These are phyloP conservation scores for Maccullochella peelii DNA, from an alignment of 2,113 vertebrate genomes.

Conservation along the genomic window DNA sequence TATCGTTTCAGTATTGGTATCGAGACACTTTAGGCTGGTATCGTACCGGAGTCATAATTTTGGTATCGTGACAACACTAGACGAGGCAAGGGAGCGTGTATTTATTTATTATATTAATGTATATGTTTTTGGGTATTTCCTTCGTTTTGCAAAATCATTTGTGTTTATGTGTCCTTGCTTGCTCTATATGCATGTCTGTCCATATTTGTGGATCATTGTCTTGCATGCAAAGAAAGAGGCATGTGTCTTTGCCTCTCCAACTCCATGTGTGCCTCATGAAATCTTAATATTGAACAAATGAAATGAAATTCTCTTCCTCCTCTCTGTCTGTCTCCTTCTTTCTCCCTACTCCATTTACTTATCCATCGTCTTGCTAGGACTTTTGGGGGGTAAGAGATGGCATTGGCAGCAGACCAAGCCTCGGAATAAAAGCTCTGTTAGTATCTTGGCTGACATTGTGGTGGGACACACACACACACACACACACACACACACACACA, in stretches of 20 bases:
- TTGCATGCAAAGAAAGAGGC: background rate
- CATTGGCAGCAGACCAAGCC: conserved; percentile 78
- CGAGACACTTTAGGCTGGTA: too few species aligned
- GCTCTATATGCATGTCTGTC: background rate
- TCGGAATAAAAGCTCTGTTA: conserved; percentile 82
- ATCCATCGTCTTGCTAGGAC: conserved; percentile 51
- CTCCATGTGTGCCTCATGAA: background rate
- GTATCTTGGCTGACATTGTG: conserved; percentile 85
- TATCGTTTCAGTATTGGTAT: too few species aligned
- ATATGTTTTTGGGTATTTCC: too few species aligned
- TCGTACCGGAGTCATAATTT: too few species aligned
- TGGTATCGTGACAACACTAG: too few species aligned
- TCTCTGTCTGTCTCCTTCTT: conserved; percentile 14
- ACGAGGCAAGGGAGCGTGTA: conserved; percentile 8
- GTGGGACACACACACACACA: conserved; percentile 33
- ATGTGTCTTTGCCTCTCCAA: background rate
- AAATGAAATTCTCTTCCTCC: conserved; percentile 15
- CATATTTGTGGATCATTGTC: background rate
- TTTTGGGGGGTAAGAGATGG: conserved; percentile 49
- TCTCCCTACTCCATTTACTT: conserved; percentile 55
- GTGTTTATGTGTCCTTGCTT: background rate
- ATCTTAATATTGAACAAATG: conserved; percentile 17
- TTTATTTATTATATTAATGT: too few species aligned
- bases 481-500: conserved; percentile 54
- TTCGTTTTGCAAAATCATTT: too few species aligned